These are phyloP conservation scores for Poeciliopsis turrubarensis DNA, from an alignment of 2,113 vertebrate species.

Conservation along the genomic window DNA sequence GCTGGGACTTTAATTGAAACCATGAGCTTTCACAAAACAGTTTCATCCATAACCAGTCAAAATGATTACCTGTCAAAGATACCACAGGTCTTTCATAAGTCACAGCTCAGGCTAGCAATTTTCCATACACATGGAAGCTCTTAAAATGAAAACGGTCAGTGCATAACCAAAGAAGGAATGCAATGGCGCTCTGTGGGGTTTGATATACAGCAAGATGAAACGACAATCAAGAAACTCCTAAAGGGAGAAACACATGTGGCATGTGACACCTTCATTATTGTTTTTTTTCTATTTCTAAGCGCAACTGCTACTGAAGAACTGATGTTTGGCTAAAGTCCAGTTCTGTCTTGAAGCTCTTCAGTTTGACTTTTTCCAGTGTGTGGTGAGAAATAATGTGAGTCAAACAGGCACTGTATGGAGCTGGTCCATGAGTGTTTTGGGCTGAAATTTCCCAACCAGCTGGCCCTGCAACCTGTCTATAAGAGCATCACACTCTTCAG, in stretches of 20 bases:
- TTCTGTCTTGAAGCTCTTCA: not conserved
- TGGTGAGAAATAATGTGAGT: not conserved
- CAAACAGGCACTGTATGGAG: not conserved
- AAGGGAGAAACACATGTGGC: too few relatives aligned
- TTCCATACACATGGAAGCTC: not conserved
- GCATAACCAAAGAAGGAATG: not conserved
- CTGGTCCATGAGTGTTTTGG: not conserved
- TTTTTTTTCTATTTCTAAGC: not conserved
- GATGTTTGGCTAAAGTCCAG: not conserved
- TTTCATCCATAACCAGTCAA: not conserved
- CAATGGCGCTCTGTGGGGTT: not conserved
- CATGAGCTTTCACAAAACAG: not conserved
- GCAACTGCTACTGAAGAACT: not conserved
- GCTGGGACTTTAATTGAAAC: not conserved
- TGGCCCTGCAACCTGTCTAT: too few relatives aligned
- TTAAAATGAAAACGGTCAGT: not conserved
- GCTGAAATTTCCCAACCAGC: not conserved
- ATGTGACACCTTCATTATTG: too few relatives aligned
- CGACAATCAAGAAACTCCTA: too few relatives aligned
- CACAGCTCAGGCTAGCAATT: not conserved
- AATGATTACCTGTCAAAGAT: not conserved
- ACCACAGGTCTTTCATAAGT: not conserved
- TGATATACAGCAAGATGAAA: too few relatives aligned
- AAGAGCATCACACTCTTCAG: too few relatives aligned
- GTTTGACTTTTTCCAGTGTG: not conserved